Base-by-base conservation (phyloP, 2,888 invertebrate species). In the Synergus laeviventris region DNA sequence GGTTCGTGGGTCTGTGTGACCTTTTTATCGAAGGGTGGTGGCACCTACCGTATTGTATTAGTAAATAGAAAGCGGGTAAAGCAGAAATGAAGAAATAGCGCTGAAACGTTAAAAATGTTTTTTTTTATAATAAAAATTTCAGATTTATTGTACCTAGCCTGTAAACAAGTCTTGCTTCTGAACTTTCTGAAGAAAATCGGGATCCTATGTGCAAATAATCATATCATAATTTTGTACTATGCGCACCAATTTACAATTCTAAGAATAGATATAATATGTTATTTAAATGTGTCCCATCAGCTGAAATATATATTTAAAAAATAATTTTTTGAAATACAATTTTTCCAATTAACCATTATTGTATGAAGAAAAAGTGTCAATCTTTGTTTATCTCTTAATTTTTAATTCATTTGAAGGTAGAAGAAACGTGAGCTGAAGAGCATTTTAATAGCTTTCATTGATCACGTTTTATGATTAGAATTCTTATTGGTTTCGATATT, bases 1-100 rank as follows among this genome's bases (percentile, higher is more conserved):
- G 36, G n/a, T 61, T 14, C n/a, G 36, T 70, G 83, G 36, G n/a
- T 61, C n/a, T 31, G 36, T 70, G 31, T 70, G 70, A 70, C 70
- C 70, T 70, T 70, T 70, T 54, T n/a, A 64, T 31, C 49, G 31
- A 5, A 49, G 36, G 49, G 49, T 70, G 70, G 45, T 70, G 70
- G 31, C 70, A 70, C 59, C 59, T 59, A 70, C 36, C n/a, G 45
- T n/a, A 54, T 31, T 54, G 70, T 70, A n/a, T 49, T 49, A 5
- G 70, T 49, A 31, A 59, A 49, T 31, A 31, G 11, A 36, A 36
- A 54, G 45, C 31, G 31, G 49, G 49, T 49, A 70, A 66, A 45
- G 66, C 16, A 66, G 66, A 45, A 45, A 45, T 66, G 24, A 24
- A 14, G 14, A 39, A 62, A 38, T 36, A 62, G 21, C 18, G 38